phyloP scores from a whole-genome alignment of 2,888 invertebrate genomes.

The Arrhopalites spinosus region DNA sequence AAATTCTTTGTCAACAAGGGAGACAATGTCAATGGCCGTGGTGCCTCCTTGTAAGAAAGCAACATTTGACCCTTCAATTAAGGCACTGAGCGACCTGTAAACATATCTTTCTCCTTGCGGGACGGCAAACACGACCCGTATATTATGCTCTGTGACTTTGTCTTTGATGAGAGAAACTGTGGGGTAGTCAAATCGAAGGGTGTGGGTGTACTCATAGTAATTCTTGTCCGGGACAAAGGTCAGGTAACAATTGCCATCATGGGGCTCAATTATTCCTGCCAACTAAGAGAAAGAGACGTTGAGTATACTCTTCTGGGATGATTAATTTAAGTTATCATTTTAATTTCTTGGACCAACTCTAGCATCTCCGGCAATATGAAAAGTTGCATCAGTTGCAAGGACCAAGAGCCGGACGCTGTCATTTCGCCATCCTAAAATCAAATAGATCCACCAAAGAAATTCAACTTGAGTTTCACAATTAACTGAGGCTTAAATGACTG shows the following conservation, averaged over 20 bases:
- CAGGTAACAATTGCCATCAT: slow-evolving; percentile 89
- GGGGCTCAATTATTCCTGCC: slow-evolving; percentile 89
- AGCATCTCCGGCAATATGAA: slow-evolving; percentile 99
- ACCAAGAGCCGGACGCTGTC: slow-evolving; percentile 90
- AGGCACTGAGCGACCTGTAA: slow-evolving; percentile 80
- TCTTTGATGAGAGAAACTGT: slow-evolving; percentile 82
- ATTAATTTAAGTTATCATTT: too few species aligned
- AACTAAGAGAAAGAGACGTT: slow-evolving; percentile 63
- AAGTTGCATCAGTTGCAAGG: slow-evolving; percentile 94
- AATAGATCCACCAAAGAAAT: not conserved
- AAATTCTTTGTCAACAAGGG: slow-evolving; percentile 89
- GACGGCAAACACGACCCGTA: slow-evolving; percentile 97
- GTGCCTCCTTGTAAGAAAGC: slow-evolving; percentile 90
- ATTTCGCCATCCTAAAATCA: slow-evolving; percentile 88
- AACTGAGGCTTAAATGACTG: not conserved
- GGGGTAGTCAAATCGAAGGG: slow-evolving; percentile 88
- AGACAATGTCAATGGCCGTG: slow-evolving; percentile 92
- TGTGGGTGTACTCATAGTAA: slow-evolving; percentile 77
- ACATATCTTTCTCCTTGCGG: slow-evolving; percentile 70
- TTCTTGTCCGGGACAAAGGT: slow-evolving; percentile 60
- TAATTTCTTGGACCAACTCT: too few species aligned
- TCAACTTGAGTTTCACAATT: not conserved
- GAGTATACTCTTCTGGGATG: too few species aligned
- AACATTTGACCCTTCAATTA: slow-evolving; percentile 91
- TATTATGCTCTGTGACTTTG: slow-evolving; percentile 85